Base-by-base conservation (phyloP, 2,113 vertebrate genomes). In the Cheilinus undulatus region DNA sequence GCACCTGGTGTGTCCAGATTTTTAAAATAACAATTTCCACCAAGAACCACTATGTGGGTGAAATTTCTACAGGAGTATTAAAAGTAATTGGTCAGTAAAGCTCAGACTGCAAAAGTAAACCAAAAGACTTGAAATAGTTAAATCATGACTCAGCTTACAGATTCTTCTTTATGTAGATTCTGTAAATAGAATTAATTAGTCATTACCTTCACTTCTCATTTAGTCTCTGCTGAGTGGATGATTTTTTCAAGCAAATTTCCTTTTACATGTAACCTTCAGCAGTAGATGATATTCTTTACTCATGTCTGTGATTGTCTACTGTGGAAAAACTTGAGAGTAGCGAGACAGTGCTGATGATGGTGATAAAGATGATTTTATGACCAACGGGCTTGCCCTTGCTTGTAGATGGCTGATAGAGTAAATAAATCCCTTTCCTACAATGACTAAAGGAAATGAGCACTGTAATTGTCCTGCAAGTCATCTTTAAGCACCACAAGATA, bases 321-420 rank as follows among this genome's bases (percentile, higher is more conserved):
- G 27, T n/a, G 13, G 49, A 54, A 54, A 12, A 3, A 32, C 26
- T 36, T 52, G 4, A 3, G 0, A 32, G 1, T 20, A 19, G 14
- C 27, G 59, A 3, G 34, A 15, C 38, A 45, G 0, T 13, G 42
- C 15, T 42, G 40, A 14, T 42, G 59, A 4, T 38, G 27, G 14
- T 38, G 43, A 2, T 7, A 26, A 26, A 22, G 50, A 6, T n/a
- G 27, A 27, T 56, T 8, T 17, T 50, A 40, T 38, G 5, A 64
- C 2, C 10, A n/a, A 46, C 19, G 42, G 34, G 56, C 19, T 2
- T 71, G 65, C 12, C 19, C 14, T 30, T 45, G 26, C 57, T 30
- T 56, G 62, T 22, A 65, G 53, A 58, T 19, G 27, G 53, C 50
- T 74, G 45, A 63, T 50, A 48, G 19, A 9, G 42, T n/a, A n/a